These are phyloP conservation scores for Callosobruchus maculatus DNA, from an alignment of 2,888 invertebrate species.

Conservation along the genomic window DNA sequence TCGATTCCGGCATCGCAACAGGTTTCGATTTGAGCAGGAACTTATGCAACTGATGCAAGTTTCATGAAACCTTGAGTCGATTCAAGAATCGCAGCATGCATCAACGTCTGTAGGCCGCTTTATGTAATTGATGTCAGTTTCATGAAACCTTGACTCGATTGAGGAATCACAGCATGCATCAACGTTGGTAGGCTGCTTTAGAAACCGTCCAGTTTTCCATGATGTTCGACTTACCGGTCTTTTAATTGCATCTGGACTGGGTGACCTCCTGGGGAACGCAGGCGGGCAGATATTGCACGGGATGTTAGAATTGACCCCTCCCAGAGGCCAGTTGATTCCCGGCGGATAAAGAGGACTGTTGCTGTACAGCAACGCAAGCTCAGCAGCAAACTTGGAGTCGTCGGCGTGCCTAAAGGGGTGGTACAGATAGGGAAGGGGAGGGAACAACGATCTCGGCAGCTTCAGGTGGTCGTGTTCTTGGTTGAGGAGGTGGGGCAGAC, in stretches of 20 bases:
- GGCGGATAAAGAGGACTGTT: constrained; percentile 55
- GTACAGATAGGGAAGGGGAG: constrained; percentile 70
- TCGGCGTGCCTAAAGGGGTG: constrained; percentile 58
- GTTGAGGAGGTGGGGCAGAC: constrained; percentile 53
- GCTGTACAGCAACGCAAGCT: constrained; percentile 64
- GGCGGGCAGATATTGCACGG: constrained; percentile 47
- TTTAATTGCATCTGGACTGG: constrained; percentile 46
- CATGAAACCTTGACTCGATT: too few species aligned
- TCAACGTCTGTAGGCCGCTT: too few species aligned
- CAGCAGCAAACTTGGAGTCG: constrained; percentile 62
- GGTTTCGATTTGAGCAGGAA: too few species aligned
- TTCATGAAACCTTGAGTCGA: too few species aligned
- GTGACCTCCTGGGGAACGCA: constrained; percentile 43
- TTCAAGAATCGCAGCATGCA: too few species aligned
- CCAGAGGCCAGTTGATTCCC: constrained; percentile 44
- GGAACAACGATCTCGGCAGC: constrained; percentile 64
- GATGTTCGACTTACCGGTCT: constrained; percentile 41
- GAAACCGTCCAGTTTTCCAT: too few species aligned
- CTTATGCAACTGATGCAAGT: too few species aligned
- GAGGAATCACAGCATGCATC: too few species aligned
- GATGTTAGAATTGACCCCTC: constrained; percentile 30
- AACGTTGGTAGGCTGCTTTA: too few species aligned
- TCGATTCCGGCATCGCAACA: too few species aligned
- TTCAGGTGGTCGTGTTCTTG: constrained; percentile 60
- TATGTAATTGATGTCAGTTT: too few species aligned